A percentile compares a stretch with the other conserved stretches of the same genome.
phyloP scores from a whole-genome alignment of 2,888 invertebrate species.

The Ectemnius cavifrons region DNA sequence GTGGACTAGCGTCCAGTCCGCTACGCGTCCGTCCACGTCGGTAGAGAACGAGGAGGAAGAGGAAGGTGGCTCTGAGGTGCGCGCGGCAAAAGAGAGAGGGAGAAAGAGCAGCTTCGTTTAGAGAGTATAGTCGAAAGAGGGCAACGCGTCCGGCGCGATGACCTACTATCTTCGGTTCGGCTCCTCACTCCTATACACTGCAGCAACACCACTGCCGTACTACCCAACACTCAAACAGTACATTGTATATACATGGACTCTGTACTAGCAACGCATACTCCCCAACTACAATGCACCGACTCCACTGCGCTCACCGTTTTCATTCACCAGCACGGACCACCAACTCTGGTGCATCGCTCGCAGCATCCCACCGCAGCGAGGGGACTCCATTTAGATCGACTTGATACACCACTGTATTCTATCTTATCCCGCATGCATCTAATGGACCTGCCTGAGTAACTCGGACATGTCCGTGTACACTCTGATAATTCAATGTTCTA shows the following conservation, averaged over 20 bases:
- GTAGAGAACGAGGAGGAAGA: constrained; percentile 41
- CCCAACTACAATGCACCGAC: not conserved
- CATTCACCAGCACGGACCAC: constrained; percentile 23
- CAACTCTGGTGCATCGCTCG: too few species aligned
- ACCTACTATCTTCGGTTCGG: constrained; percentile 77
- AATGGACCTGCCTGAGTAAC: too few species aligned
- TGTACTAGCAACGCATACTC: not conserved
- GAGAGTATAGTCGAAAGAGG: constrained; percentile 71
- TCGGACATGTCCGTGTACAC: too few species aligned
- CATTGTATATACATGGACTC: constrained; percentile 2
- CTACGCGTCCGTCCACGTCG: constrained; percentile 41
- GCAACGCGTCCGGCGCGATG: constrained; percentile 77
- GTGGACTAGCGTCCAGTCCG: constrained; percentile 56
- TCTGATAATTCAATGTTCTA: too few species aligned
- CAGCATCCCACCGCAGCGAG: too few species aligned
- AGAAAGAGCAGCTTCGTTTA: constrained; percentile 53
- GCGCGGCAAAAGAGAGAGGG: constrained; percentile 36
- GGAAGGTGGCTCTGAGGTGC: constrained; percentile 8
- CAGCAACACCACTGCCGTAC: too few species aligned
- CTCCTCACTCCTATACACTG: constrained; percentile 60
- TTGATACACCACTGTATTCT: too few species aligned
- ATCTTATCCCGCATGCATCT: too few species aligned
- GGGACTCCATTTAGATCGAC: too few species aligned
- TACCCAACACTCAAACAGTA: not conserved
- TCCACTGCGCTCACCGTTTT: constrained; percentile 14